Evolutionary conservation across 2,888 invertebrate genomes (phyloP), one percentile per base, ranked within the genome.

Genomic region (Drosophila anomalata): DNA sequence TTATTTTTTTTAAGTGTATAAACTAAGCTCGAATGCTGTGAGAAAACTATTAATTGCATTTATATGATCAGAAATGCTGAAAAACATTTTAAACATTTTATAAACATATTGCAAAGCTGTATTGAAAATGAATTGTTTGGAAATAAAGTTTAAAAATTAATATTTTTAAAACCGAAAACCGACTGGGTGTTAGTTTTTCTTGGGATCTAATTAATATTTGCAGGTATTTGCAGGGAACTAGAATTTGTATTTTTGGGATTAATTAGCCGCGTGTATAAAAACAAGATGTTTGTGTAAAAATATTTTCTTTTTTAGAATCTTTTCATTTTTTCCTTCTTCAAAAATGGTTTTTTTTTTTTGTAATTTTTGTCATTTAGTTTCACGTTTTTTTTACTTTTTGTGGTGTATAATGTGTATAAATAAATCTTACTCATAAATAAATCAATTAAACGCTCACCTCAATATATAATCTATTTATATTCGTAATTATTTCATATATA

Each of bases 401-500:
- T 76, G 58, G 73, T 69, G 74, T 74, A 70, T 77, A 78, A 74
- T 76, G 79, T 83, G 78, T 83, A 82, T 83, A 83, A 83, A 85
- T 83, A 83, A 82, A 82, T 78, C 82, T 85, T 81, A 81, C 73
- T 84, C 78, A 78, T 85, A 73, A 82, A 83, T 83, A 71, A 83
- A 83, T 82, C 73, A 85, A 83, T 85, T 83, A 83, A 83, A 78
- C 82, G 79, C 76, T 82, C 82, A 77, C 79, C 77, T 77, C 74
- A 77, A 82, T 84, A 72, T 79, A 82, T 77, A 81, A 71, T 70
- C 65, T 63, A 61, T 54, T 58, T 48, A 75, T 80, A 74, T 76
- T 79, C 71, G 68, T 82, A 77, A 81, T 78, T 81, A 67, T 61
- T 76, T 77, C 70, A 58, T 79, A 73, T 77, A 78, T 83, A 73